These are phyloP conservation scores for Macquaria australasica DNA, from an alignment of 2,113 vertebrate species.

Conservation along the genomic window DNA sequence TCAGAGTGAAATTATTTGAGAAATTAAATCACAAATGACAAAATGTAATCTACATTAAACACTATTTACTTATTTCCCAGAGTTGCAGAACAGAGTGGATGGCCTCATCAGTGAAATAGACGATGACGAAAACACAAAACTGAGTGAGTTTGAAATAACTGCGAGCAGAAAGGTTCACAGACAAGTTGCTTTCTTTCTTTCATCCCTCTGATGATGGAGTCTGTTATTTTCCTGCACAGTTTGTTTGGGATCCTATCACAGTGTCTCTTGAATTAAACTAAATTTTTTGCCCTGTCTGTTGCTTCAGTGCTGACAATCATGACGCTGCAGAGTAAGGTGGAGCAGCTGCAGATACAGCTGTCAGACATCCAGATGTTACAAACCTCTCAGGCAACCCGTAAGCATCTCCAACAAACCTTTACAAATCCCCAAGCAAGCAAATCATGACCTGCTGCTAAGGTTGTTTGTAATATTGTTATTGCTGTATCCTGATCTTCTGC, in stretches of 20 bases:
- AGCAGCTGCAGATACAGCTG: constrained; percentile 42
- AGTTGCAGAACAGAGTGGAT: constrained; percentile 20
- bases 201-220: too few relatives aligned
- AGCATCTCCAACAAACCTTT: constrained; percentile 6
- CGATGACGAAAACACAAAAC: background rate
- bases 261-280: background rate
- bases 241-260: background rate
- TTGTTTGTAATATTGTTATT: background rate
- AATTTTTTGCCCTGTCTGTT: background rate
- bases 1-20: background rate
- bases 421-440: background rate
- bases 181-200: too few relatives aligned
- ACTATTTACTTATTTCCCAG: constrained; percentile 19
- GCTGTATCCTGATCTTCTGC: background rate
- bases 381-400: background rate
- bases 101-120: background rate
- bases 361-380: background rate
- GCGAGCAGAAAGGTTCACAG: background rate
- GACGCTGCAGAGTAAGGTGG: constrained; percentile 39
- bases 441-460: background rate
- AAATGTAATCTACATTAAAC: background rate
- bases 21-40: background rate
- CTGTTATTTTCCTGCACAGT: too few relatives aligned
- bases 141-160: constrained; percentile 45
- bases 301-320: constrained; percentile 48